Percentiles rank a stretch among this genome's conserved stretches.
These are phyloP conservation scores for Tetramorium bicarinatum DNA, from an alignment of 2,888 invertebrate species.

Conservation along the genomic window DNA sequence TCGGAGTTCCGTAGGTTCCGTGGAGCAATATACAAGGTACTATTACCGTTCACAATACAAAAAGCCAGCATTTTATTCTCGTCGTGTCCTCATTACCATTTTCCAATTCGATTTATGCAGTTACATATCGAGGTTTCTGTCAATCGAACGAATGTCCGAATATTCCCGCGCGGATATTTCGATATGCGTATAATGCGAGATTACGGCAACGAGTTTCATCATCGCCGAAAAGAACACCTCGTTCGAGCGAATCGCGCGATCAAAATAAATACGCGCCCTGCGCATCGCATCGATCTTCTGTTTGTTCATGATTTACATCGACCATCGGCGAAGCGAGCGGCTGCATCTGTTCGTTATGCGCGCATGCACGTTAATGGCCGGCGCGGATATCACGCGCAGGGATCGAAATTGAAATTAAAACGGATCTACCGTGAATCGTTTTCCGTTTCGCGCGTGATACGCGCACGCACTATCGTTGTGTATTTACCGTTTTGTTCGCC, in stretches of 20 bases:
- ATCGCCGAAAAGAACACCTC: conserved; percentile 32
- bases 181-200: conserved; percentile 29
- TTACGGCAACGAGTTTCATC: conserved; percentile 55
- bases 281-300: conserved; percentile 62
- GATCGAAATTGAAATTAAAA: conserved; percentile 75
- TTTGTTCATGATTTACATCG: conserved; percentile 69
- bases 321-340: conserved; percentile 51
- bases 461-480: conserved; percentile 46
- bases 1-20: conserved; percentile 4
- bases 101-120: conserved; percentile 27
- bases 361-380: conserved; percentile 49
- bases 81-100: conserved; percentile 41
- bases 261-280: conserved; percentile 48
- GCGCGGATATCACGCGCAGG: conserved; percentile 51
- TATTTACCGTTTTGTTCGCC: conserved; percentile 49
- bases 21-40: not conserved
- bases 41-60: not conserved
- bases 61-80: conserved; percentile 14
- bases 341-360: conserved; percentile 48
- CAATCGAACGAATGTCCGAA: conserved; percentile 14
- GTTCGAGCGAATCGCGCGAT: conserved; percentile 35
- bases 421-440: conserved; percentile 67
- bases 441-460: conserved; percentile 64
- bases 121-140: conserved; percentile 15
- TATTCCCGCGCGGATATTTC: conserved; percentile 51